Base-by-base conservation (phyloP, 2,113 vertebrate species). In the Kobus ellipsiprymnus region DNA sequence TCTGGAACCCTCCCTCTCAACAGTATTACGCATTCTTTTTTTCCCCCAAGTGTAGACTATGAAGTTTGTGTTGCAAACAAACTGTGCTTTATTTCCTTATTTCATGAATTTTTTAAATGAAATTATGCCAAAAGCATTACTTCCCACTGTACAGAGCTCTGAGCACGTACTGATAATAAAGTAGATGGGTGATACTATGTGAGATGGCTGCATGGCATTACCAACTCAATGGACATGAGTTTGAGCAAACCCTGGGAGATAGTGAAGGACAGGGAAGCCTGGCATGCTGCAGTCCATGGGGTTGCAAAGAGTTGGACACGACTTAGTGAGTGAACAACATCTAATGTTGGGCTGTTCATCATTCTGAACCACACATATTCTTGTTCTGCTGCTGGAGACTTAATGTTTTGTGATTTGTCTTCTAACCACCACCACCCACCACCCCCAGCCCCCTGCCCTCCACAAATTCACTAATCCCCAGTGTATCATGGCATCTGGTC, bases 31-130 rank as follows among this genome's bases (percentile, higher is more conserved):
- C 46, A 27, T n/a, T 82, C 4, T 64, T 46, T 95, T n/a, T 54
- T 87, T 46, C 55, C 21, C 10, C 12, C 57, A 30, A 71, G 3
- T 48, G 2, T 46, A 44, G 13, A n/a, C 30, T 90, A 44, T 36
- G 36, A 95, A 23, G 54, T 92, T 54, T 93, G 29, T 25, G 27
- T 93, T 89, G 59, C 21, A 40, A 89, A 86, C 7, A n/a, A 95
- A 74, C 25, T 48, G 44, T 80, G 29, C 77, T 59, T 95, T 71
- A 50, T 89, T 96, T 91, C 59, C 67, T 95, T 62, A 44, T 86
- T 96, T 91, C 59, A 36, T 93, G 33, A 36, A 44, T 29, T 62
- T 91, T 91, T 71, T 25, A 46, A 78, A 10, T 2, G 21, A 52
- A 87, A 46, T 81, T 55, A 46, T 64, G 77, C 40, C 7, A 7